Evolutionary conservation across 2,797 vertebrate species (phyloP), one percentile per base, ranked within the genome.

Genomic region (Gymnoscopelus braueri): DNA sequence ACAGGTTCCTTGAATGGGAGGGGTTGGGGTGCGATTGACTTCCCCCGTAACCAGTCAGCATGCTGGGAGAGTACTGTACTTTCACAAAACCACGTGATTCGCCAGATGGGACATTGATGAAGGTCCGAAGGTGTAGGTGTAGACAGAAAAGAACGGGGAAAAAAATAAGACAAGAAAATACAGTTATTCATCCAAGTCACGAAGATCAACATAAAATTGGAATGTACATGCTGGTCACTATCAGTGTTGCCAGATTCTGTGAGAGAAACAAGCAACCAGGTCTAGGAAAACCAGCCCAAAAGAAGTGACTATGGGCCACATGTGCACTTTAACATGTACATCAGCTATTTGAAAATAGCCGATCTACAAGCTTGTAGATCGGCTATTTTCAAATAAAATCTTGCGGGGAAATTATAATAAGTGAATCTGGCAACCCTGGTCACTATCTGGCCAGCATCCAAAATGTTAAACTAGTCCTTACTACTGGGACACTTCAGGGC

Each of bases 1-100:
- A 94, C 86, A 92, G 87, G 85, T 94, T 95, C 86, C 93, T 93
- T 74, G 93, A 93, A 89, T 93, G 92, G 87, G 92, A 60, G 14
- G 93, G 91, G 85, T 94, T 94, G 82, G 91, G 89, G 85, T 92
- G 93, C 91, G 93, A 93, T 93, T 94, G 94, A 93, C 87, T 87
- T 86, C 91, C 91, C 87, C 92, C 93, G 10, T 94, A 95, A 89
- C 92, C 93, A 89, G 92, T 95, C 92, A 95, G 92, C 94, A 95
- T 94, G 93, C 94, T 95, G 93, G 94, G 93, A 93, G 94, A 94
- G 89, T 95, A 95, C 94, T 95, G 93, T 60, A 81, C 26, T 63
- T 89, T 83, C 86, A 80, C 71, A 84, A 72, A 64, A 69, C 63
- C 39, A 61, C 2, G 24, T 39, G 49, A 77, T 61, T 54, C 65